Conservation (phyloP, 2,113 vertebrate species). For the Bothrops jararaca region DNA sequence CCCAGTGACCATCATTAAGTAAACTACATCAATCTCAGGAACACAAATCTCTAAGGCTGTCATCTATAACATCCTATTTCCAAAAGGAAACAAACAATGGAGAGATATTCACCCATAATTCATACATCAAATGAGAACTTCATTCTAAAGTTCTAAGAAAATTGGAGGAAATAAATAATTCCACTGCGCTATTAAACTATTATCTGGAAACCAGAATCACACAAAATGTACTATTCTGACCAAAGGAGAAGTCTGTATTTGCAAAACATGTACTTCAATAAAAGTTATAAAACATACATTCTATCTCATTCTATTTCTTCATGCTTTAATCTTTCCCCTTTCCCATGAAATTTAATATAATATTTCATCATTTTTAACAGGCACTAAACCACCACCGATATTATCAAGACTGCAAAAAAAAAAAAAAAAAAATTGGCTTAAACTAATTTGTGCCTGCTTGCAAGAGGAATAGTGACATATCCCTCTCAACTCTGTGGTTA, state of each 20-base stretch:
- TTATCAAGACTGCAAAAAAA: conserved; percentile 43
- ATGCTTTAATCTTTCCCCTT: conserved; percentile 12
- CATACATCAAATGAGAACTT: not conserved
- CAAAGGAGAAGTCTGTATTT: conserved; percentile 17
- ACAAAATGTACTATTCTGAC: conserved; percentile 12
- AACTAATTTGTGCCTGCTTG: conserved; percentile 55
- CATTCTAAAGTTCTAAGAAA: not conserved
- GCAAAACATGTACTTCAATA: conserved; percentile 30
- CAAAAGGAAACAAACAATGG: not conserved
- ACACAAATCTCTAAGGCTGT: not conserved
- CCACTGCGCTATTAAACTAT: conserved; percentile 6
- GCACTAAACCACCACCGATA: conserved; percentile 40
- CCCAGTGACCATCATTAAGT: not conserved
- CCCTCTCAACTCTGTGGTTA: conserved; percentile 56
- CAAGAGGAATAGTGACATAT: conserved; percentile 66
- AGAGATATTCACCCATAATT: not conserved
- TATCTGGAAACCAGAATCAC: not conserved
- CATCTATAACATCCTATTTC: not conserved
- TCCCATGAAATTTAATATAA: conserved; percentile 19
- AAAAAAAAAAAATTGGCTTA: conserved; percentile 26
- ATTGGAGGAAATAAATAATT: not conserved
- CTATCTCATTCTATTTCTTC: conserved; percentile 16
- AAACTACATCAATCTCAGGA: not conserved
- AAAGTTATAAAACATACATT: conserved; percentile 1
- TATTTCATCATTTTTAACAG: conserved; percentile 48